Percentiles rank a stretch among this genome's conserved stretches.
These are phyloP conservation scores for Betta splendens DNA, from an alignment of 2,797 vertebrate species.

Conservation along the genomic window DNA sequence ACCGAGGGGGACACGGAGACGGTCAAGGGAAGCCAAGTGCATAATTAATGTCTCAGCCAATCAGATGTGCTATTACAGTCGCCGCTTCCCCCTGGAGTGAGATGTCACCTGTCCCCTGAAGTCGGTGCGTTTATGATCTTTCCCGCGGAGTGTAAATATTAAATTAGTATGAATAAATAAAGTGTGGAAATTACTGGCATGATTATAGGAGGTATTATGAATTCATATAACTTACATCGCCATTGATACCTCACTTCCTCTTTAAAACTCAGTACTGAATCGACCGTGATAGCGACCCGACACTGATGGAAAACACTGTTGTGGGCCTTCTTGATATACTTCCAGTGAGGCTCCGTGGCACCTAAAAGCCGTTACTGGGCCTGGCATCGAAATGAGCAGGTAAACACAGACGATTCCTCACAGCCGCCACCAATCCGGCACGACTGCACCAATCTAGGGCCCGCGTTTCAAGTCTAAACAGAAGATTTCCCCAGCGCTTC, in stretches of 20 bases:
- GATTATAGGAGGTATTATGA: no score
- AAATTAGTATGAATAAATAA: no score
- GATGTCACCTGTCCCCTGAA: conserved; percentile 62
- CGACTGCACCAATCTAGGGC: conserved; percentile 70
- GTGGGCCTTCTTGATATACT: conserved; percentile 59
- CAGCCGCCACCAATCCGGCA: conserved; percentile 61
- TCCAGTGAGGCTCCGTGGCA: conserved; percentile 50
- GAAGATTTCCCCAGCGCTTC: conserved; percentile 76
- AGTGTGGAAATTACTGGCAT: no score
- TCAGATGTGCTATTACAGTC: conserved; percentile 80
- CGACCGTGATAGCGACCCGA: conserved; percentile 46
- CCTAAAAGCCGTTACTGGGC: conserved; percentile 66
- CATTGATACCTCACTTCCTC: no score
- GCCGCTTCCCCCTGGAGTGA: conserved; percentile 36
- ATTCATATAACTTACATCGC: no score
- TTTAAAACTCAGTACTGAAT: background rate
- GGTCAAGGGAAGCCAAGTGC: conserved; percentile 89
- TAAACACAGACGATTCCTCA: conserved; percentile 70
- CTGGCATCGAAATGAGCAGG: conserved; percentile 72
- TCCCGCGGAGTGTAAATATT: conserved; percentile 4
- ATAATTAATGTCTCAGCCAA: conserved; percentile 90
- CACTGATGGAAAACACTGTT: conserved; percentile 38
- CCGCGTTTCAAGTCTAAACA: conserved; percentile 69
- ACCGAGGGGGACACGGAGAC: conserved; percentile 76
- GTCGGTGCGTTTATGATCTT: conserved; percentile 13